Evolutionary conservation across 2,797 vertebrate genomes (phyloP), one percentile per base, ranked within the genome.

Genomic region (Spondyliosoma cantharus): DNA sequence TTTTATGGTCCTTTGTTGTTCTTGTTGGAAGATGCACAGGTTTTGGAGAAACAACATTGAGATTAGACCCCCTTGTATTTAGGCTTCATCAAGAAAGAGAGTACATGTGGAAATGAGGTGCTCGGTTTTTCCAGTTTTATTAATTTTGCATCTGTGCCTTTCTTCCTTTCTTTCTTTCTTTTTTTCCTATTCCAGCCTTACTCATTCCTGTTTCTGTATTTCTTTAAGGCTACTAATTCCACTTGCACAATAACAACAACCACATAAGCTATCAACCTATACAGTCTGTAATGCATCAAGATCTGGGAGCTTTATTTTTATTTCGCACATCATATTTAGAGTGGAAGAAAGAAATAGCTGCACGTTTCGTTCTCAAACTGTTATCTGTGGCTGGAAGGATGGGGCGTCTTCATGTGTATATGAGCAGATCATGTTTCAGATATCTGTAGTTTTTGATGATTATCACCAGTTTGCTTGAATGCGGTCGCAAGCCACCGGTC

Each of bases 171-270:
- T 37, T 37, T 84, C 5, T 71, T 78, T 67, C 76, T 54, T 43
- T 64, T 7, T 66, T 11, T 37, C 11, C 37, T 6, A 50, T 80
- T 81, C 65, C 65, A 75, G 37, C 32, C 54, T 80, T 45, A 29
- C 52, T 82, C 80, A 87, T 91, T 90, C 75, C 75, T 85, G 25
- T 52, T 20, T 52, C 65, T 52, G 20, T 59, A 19, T 72, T 49
- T 80, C 19, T 73, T 76, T 68, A 80, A 84, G 78, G 86, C 71
- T 81, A 83, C 76, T 82, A 68, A 77, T 81, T 89, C 68, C 78
- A 88, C 86, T 91, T 91, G 91, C 91, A 91, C 93, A 91, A 82
- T 81, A 72, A 76, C 74, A 85, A 66, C 71, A 86, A 89, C 87
- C 64, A 78, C 77, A 92, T 93, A 93, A 93, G 92, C 91, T 92